Evolutionary conservation across 2,797 vertebrate genomes (phyloP).

Genomic region (Coreius guichenoti): DNA sequence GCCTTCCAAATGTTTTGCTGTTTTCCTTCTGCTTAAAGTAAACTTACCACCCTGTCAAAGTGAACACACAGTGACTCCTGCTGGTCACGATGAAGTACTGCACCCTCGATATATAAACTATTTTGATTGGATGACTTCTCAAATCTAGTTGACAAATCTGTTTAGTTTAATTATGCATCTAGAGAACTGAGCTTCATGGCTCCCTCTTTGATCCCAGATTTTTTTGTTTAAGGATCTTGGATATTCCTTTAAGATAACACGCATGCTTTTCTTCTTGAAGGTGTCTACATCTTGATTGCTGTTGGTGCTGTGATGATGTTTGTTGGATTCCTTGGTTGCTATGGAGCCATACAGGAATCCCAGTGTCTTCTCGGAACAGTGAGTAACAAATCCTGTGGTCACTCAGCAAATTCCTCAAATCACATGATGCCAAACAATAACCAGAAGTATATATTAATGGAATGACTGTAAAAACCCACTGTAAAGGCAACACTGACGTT

Average conservation of each 20-base stretch:
- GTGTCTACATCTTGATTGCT: constrained; percentile 94
- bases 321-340: constrained; percentile 97
- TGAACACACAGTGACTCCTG: constrained; percentile 41
- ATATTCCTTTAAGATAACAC: neutral
- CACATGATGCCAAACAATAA: constrained; percentile 8
- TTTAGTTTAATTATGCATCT: neutral
- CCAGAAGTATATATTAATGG: neutral
- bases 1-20: constrained; percentile 35
- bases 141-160: too few species aligned
- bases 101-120: neutral
- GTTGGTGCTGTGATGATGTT: constrained; percentile 99
- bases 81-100: constrained; percentile 32
- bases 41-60: neutral
- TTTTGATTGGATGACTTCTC: neutral
- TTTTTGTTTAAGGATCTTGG: neutral
- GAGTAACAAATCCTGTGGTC: constrained; percentile 67
- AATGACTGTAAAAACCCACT: neutral
- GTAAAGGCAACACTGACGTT: neutral
- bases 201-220: neutral
- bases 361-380: constrained; percentile 97
- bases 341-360: constrained; percentile 97
- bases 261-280: constrained; percentile 66
- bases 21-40: neutral
- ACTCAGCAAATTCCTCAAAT: constrained; percentile 21
- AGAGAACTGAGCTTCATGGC: neutral